phyloP scores from a whole-genome alignment of 2,113 vertebrate genomes.

The Maccullochella peelii region DNA sequence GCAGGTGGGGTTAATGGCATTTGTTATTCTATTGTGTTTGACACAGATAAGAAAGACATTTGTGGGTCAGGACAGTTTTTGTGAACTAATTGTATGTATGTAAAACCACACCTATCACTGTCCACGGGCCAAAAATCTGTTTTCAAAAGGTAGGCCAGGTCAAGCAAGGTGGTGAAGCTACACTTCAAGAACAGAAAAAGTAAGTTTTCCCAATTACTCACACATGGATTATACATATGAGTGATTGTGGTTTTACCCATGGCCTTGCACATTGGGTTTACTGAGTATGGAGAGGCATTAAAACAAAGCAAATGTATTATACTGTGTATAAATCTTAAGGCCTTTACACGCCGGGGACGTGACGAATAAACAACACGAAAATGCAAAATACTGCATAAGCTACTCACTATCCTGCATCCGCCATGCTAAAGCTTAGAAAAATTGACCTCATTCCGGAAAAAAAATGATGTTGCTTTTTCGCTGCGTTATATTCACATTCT shows the following conservation, averaged over 20 bases:
- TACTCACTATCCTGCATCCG: too few relatives aligned
- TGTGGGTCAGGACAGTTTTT: slow-evolving; percentile 30
- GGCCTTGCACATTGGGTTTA: slow-evolving; percentile 13
- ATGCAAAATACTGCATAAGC: too few relatives aligned
- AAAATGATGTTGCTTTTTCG: too few relatives aligned
- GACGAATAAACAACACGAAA: too few relatives aligned
- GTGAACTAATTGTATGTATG: slow-evolving; percentile 49
- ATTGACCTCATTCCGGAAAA: too few relatives aligned
- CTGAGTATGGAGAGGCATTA: neutral
- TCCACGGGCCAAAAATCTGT: slow-evolving; percentile 43
- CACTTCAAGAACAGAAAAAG: slow-evolving; percentile 15
- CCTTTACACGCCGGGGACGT: too few relatives aligned
- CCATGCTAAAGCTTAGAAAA: too few relatives aligned
- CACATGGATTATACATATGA: neutral
- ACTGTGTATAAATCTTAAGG: slow-evolving; percentile 18
- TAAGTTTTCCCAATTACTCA: neutral
- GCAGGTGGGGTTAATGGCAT: neutral
- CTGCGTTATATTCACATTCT: too few relatives aligned
- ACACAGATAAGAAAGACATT: slow-evolving; percentile 31
- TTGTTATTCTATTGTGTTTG: slow-evolving; percentile 44
- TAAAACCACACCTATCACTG: slow-evolving; percentile 56
- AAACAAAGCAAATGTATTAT: slow-evolving; percentile 4
- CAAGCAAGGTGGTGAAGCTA: neutral
- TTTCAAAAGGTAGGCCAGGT: slow-evolving; percentile 28
- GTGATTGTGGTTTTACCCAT: slow-evolving; percentile 9